A percentile compares a stretch with the other conserved stretches of the same genome.
phyloP scores from a whole-genome alignment of 2,888 invertebrate species.

The Danaus chrysippus region DNA sequence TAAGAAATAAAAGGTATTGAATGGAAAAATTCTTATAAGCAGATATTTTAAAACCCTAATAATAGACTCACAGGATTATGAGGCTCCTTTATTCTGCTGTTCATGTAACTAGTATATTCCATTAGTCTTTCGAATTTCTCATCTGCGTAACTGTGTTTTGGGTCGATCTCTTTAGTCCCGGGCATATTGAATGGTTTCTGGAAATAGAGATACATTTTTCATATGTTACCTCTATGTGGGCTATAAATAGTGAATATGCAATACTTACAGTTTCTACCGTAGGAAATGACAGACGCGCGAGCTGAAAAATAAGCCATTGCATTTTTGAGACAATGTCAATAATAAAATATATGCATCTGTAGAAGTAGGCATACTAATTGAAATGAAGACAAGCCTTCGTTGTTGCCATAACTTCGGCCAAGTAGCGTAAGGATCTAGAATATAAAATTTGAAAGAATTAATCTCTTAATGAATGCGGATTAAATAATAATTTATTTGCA shows the following conservation, averaged over 20 bases:
- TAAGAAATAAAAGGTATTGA: not conserved
- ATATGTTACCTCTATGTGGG: not conserved
- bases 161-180: conserved; percentile 51
- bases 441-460: not conserved
- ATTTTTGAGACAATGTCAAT: not conserved
- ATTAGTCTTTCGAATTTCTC: conserved; percentile 62
- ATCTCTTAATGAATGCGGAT: too few relatives aligned
- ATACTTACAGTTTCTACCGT: conserved; percentile 61
- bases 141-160: conserved; percentile 58
- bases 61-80: conserved; percentile 58
- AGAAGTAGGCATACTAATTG: conserved; percentile 13
- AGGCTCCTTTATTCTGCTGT: conserved; percentile 61
- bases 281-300: conserved; percentile 62
- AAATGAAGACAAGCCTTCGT: conserved; percentile 12
- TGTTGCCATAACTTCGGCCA: not conserved
- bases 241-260: not conserved
- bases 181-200: conserved; percentile 71
- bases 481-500: too few relatives aligned
- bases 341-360: not conserved
- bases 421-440: conserved; percentile 5
- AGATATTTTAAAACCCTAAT: not conserved
- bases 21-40: not conserved
- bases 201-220: not conserved
- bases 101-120: conserved; percentile 65
- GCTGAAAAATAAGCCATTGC: conserved; percentile 43